Conservation (phyloP, 2,113 vertebrate species). For the Onychostoma macrolepis region DNA sequence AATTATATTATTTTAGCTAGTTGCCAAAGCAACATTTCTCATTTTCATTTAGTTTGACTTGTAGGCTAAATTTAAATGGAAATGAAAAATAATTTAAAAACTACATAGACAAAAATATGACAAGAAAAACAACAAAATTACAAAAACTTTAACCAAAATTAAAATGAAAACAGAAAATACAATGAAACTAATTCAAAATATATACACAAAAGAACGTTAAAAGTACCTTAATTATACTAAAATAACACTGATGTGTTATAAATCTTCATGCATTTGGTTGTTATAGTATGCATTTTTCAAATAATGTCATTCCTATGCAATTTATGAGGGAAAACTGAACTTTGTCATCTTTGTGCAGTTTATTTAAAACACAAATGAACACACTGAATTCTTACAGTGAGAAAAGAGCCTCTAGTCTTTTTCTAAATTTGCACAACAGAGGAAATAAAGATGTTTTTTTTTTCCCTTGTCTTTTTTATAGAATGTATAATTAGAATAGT, state of each 20-base stretch:
- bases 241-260: background rate
- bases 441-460: background rate
- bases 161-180: background rate
- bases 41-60: background rate
- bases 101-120: background rate
- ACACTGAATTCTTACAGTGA: background rate
- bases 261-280: background rate
- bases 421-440: background rate
- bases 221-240: background rate
- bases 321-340: background rate
- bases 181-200: too few species aligned
- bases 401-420: background rate
- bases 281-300: background rate
- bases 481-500: background rate
- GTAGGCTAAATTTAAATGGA: background rate
- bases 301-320: background rate
- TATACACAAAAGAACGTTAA: background rate
- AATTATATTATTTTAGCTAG: background rate
- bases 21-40: background rate
- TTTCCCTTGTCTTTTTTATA: background rate
- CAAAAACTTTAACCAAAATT: background rate
- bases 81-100: background rate
- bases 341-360: background rate
- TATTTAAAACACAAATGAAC: background rate
- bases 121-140: background rate